Evolutionary conservation across 2,888 invertebrate genomes (phyloP), one percentile per base, ranked within the genome.

Genomic region (Crossocerus cetratus): DNA sequence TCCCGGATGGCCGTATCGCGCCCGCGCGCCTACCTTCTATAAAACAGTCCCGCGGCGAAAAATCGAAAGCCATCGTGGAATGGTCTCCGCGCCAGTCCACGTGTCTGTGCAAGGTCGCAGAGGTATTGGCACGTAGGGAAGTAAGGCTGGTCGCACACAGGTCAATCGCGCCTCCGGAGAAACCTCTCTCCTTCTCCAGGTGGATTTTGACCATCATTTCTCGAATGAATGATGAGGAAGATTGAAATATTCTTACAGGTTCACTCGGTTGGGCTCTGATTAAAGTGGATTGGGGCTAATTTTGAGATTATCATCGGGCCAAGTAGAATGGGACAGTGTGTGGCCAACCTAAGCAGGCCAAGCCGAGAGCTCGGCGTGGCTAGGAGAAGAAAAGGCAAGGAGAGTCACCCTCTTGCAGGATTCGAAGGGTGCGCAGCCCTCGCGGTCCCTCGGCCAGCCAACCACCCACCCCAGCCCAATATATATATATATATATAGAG

Each of bases 61-160:
- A 83, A 85, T 85, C 83, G 86, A 84, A 83, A 83, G 78, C 77
- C 83, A 82, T 74, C 78, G 59, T 55, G 65, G 61, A 67, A 65
- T 70, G 62, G 75, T 66, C 69, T 71, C 65, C 32, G 32, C 32
- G 32, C 32, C 32, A 32, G 32, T 32, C 32, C 72, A 61, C 67
- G 78, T 66, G 76, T 64, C 68, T 59, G 60, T 60, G 67, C 61
- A 69, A 69, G 77, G 77, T 81, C 74, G 80, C 70, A 78, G 69
- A 79, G 80, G 76, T 82, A 84, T 84, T 81, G 84, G 76, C 83
- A 74, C 78, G 75, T 72, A 73, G 69, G 73, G 72, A 70, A 32
- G 60, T 69, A 65, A 60, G 72, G 62, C 32, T 32, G 32, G 32
- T 32, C 32, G 32, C 32, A 32, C 32, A 32, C 32, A 8, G 32